A percentile compares a stretch with the other conserved stretches of the same genome.
Conservation (phyloP, 2,113 vertebrate species). For the Cebidichthys violaceus region DNA sequence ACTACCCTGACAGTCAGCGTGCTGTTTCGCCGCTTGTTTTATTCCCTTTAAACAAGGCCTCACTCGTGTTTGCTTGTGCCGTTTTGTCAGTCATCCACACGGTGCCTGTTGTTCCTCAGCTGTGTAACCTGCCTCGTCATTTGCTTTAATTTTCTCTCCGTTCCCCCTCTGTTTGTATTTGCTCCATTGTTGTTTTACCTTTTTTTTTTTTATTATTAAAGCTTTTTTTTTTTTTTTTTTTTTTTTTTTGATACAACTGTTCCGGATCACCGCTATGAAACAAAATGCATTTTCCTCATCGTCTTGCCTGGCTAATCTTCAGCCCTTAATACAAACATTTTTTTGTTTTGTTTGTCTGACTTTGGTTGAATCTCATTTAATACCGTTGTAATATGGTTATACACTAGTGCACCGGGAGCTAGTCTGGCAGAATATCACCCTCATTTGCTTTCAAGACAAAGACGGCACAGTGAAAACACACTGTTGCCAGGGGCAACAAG, state of each 20-base stretch:
- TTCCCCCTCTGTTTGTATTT: background rate
- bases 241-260: background rate
- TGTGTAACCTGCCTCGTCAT: slow-evolving; percentile 23
- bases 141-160: slow-evolving; percentile 8
- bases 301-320: background rate
- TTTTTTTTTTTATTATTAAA: background rate
- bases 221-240: background rate
- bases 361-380: slow-evolving; percentile 9
- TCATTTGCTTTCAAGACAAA: slow-evolving; percentile 18
- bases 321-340: slow-evolving; percentile 1
- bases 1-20: slow-evolving; percentile 53
- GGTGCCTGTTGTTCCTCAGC: slow-evolving; percentile 33
- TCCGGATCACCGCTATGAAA: background rate
- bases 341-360: background rate
- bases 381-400: background rate
- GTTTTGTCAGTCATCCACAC: slow-evolving; percentile 43
- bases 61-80: background rate
- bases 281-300: background rate
- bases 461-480: slow-evolving; percentile 15
- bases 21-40: slow-evolving; percentile 61
- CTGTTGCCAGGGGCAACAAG: slow-evolving; percentile 44
- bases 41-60: slow-evolving; percentile 53
- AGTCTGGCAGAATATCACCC: background rate
- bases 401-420: background rate
- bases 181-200: background rate